Base-by-base conservation (phyloP, 2,113 vertebrate genomes). In the Brachyhypopomus gauderio region DNA sequence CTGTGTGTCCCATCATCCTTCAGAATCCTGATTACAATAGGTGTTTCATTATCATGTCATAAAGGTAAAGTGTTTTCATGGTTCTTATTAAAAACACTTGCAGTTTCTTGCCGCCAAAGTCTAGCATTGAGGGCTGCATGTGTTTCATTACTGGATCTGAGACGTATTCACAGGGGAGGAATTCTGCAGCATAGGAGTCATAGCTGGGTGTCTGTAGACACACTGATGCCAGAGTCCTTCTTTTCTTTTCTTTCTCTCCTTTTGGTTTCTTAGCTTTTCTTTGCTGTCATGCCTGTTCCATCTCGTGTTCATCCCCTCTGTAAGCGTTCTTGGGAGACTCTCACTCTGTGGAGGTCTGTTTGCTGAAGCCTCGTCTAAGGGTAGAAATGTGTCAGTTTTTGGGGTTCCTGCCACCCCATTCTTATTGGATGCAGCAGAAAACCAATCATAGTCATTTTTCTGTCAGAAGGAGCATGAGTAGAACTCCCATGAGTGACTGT, bases 401-500 rank as follows among this genome's bases (percentile, higher is more conserved):
- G 2, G 12, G 45, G 12, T 12, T 52, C 9, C 45, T 52, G 12
- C 84, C 84, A 81, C 89, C 87, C 91, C 89, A 87, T 89, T 36
- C 34, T 12, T 9, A 58, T 56, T 72, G 83, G 91, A 86, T 85
- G 90, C 87, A 78, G 86, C 20, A 89, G 91, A 87, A 58, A 87
- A 79, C 85, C 85, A 83, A 84, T 74, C 81, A 67, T 87, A 72
- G 58, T 72, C 74, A 81, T 85, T 83, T 84, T 76, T 85, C 30
- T 34, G 17, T 3, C 56, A 41, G n/a, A 20, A 69, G 45, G 55
- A 17, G 34, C 45, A 8, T 19, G n/a, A 69, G 20, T 1, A 38
- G 34, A 88, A 82, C 83, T 87, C 87, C 89, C 90, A 89, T 90
- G 63, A 85, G 75, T 85, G 86, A 89, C 88, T 91, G 87, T 91